Conservation (phyloP, 2,888 invertebrate species). For the Parnassius glacialis region DNA sequence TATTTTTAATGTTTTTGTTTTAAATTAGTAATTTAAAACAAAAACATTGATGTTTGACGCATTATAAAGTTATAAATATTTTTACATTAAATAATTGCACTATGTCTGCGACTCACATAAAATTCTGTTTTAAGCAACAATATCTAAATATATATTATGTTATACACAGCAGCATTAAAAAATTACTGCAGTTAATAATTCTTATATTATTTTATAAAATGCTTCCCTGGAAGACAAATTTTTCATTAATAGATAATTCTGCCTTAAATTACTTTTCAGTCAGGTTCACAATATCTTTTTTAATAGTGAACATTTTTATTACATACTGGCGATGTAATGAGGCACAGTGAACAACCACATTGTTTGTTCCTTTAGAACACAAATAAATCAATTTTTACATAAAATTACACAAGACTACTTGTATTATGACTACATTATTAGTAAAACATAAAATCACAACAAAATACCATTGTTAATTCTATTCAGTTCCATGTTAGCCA, state of each 20-base stretch:
- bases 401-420: constrained; percentile 29
- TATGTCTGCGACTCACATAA: constrained; percentile 52
- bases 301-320: constrained; percentile 13
- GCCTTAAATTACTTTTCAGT: constrained; percentile 30
- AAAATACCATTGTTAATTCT: constrained; percentile 75
- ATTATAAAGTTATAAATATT: constrained; percentile 28
- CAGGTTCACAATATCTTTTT: constrained; percentile 19
- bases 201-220: constrained; percentile 31
- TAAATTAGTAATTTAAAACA: too few relatives aligned
- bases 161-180: not conserved
- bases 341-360: constrained; percentile 5
- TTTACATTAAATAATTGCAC: constrained; percentile 39
- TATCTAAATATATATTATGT: constrained; percentile 41
- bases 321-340: constrained; percentile 6
- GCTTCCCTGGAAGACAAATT: constrained; percentile 56
- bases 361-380: constrained; percentile 4
- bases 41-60: not conserved
- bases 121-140: constrained; percentile 58
- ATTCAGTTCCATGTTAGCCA: constrained; percentile 81
- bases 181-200: constrained; percentile 1
- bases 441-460: constrained; percentile 48
- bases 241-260: constrained; percentile 39
- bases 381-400: constrained; percentile 4
- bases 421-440: constrained; percentile 31
- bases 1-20: too few relatives aligned